These are phyloP conservation scores for Ornithoptera alexandrae DNA, from an alignment of 2,888 invertebrate genomes.

Conservation along the genomic window DNA sequence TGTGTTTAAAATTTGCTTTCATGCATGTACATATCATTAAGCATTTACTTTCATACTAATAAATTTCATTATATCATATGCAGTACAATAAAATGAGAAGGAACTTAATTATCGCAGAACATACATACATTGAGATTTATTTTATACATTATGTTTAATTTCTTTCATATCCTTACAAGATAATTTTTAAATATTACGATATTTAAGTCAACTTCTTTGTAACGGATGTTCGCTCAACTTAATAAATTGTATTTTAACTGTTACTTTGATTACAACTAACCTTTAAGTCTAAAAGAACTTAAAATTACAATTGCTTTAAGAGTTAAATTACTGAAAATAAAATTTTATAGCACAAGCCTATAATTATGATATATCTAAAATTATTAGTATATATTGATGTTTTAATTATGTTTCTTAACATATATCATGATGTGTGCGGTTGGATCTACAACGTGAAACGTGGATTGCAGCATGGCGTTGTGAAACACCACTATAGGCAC, in stretches of 20 bases:
- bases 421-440: not conserved
- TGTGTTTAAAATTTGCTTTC: slow-evolving; percentile 34
- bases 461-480: slow-evolving; percentile 81
- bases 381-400: not conserved
- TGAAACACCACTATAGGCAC: slow-evolving; percentile 82
- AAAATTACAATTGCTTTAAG: not conserved
- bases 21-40: slow-evolving; percentile 44
- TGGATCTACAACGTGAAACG: slow-evolving; percentile 18
- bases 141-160: not conserved
- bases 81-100: not conserved
- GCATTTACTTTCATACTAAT: slow-evolving; percentile 30
- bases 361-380: no score
- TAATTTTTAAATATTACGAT: not conserved
- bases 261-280: not conserved
- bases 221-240: slow-evolving; percentile 17
- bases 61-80: not conserved
- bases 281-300: not conserved
- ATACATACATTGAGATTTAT: not conserved
- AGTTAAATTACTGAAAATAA: not conserved
- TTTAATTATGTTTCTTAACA: not conserved
- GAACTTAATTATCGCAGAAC: slow-evolving; percentile 13
- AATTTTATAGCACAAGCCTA: not conserved
- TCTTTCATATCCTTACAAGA: not conserved
- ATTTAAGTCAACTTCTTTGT: slow-evolving; percentile 9
- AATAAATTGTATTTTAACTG: not conserved